Base-by-base conservation (phyloP, 2,888 invertebrate species). In the Asteroscopus sphinx region DNA sequence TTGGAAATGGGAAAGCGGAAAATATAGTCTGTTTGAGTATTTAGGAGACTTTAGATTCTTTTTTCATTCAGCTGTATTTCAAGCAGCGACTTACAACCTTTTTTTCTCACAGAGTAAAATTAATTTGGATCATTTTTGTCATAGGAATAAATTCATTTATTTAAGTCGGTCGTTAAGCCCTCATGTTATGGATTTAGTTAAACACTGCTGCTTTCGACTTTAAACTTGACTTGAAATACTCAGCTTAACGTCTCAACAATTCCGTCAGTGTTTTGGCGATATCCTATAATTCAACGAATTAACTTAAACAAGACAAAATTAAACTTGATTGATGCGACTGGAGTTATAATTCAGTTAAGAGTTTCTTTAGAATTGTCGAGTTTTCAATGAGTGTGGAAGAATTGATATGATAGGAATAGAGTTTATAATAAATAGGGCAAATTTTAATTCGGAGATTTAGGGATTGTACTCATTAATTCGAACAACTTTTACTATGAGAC, bases 301-400 rank as follows among this genome's bases (percentile, higher is more conserved):
- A 39, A 40, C 47, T 53, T 40, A 26, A 35, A 46, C 39, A 61
- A 65, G 30, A 7, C 13, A 48, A 36, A 36, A 45, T 35, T 33
- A 33, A 63, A 53, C 37, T 69, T 37, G 40, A 63, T 35, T 37
- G 8, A 44, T 45, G 35, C 35, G 39, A 25, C 11, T 36, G 11
- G 9, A 48, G 21, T 41, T 52, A 16, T 25, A 39, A 63, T 41
- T 17, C 36, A 46, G 52, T 41, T 17, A 12, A 12, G 42, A 53
- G 15, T 61, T 33, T 13, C 7, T 52, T 41, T 40, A 15, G 36
- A 40, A 7, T 28, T 13, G 26, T 26, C n/a, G 7, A 44, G 30
- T 45, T 48, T 52, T 16, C 26, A 42, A 67, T 68, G 46, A 52
- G 42, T 46, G 40, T 12, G 15, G 11, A 11, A 30, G 11, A 17